These are phyloP conservation scores for Echiichthys vipera DNA, from an alignment of 2,797 vertebrate genomes.

Conservation along the genomic window DNA sequence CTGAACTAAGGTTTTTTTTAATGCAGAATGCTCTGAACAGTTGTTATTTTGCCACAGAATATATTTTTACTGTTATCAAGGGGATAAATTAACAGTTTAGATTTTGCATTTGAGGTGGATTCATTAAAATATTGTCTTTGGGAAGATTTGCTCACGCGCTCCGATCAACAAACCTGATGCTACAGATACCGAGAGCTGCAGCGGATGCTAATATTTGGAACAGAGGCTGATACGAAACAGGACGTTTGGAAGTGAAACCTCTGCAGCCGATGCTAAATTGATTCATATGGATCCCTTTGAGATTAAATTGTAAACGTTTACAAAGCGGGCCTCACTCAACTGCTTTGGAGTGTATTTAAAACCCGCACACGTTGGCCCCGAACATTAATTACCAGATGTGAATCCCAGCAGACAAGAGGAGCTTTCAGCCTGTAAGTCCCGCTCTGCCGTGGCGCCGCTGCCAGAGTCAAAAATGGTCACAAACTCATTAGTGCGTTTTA, in stretches of 20 bases:
- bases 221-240: neutral
- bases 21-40: too few species aligned
- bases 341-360: constrained; percentile 64
- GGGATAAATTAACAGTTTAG: too few species aligned
- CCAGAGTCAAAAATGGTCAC: constrained; percentile 45
- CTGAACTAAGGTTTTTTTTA: too few species aligned
- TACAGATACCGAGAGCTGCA: too few species aligned
- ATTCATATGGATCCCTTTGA: constrained; percentile 34
- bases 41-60: too few species aligned
- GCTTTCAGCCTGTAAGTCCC: constrained; percentile 56
- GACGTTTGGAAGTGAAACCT: constrained; percentile 20
- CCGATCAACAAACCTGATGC: too few species aligned
- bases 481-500: constrained; percentile 58
- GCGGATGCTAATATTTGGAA: neutral
- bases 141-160: too few species aligned
- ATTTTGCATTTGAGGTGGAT: too few species aligned
- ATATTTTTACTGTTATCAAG: too few species aligned
- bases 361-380: constrained; percentile 29
- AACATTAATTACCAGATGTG: constrained; percentile 65
- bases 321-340: constrained; percentile 9
- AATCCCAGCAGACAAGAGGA: constrained; percentile 43
- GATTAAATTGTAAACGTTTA: constrained; percentile 32
- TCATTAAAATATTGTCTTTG: too few species aligned
- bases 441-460: constrained; percentile 30
- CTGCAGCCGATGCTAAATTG: constrained; percentile 10